phyloP scores from a whole-genome alignment of 2,888 invertebrate genomes.

The Hydrotaea cyrtoneurina region DNA sequence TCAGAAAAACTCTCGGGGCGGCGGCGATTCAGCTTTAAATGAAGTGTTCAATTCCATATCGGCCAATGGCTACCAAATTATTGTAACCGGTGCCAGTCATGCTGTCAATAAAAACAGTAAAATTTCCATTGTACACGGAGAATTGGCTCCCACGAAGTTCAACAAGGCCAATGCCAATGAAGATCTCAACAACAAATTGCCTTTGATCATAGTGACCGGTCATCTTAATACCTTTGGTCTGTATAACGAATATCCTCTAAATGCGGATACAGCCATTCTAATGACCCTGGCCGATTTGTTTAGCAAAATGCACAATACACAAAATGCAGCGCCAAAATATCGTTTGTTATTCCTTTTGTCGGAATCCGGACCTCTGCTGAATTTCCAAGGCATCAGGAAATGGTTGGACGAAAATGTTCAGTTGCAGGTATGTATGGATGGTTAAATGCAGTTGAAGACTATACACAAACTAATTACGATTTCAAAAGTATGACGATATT shows the following conservation, averaged over 20 bases:
- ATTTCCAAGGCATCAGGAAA: slow-evolving; percentile 97
- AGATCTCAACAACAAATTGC: slow-evolving; percentile 83
- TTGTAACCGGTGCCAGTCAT: slow-evolving; percentile 88
- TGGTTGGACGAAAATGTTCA: slow-evolving; percentile 89
- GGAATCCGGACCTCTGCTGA: slow-evolving; percentile 93
- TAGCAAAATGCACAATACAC: slow-evolving; percentile 90
- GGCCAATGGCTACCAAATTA: slow-evolving; percentile 96
- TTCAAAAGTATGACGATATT: slow-evolving; percentile 61
- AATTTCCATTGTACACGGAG: slow-evolving; percentile 93
- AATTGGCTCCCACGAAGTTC: slow-evolving; percentile 82
- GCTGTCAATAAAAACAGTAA: slow-evolving; percentile 89
- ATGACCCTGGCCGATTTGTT: slow-evolving; percentile 93
- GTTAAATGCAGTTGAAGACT: not conserved
- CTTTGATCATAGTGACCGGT: slow-evolving; percentile 94
- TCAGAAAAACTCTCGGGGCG: slow-evolving; percentile 81
- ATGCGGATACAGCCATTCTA: slow-evolving; percentile 93
- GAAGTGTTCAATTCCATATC: slow-evolving; percentile 93
- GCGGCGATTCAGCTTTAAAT: slow-evolving; percentile 88
- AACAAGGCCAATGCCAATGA: slow-evolving; percentile 81
- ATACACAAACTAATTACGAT: slow-evolving; percentile 52
- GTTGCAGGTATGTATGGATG: slow-evolving; percentile 84
- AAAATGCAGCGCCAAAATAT: slow-evolving; percentile 87
- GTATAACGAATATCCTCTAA: slow-evolving; percentile 92
- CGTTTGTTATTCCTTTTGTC: slow-evolving; percentile 93
- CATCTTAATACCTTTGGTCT: slow-evolving; percentile 96